Percentiles rank a stretch among this genome's conserved stretches.
Evolutionary conservation across 1,140 invertebrate genomes (phyloP).

Genomic region (Akabosia matsudoensis): DNA sequence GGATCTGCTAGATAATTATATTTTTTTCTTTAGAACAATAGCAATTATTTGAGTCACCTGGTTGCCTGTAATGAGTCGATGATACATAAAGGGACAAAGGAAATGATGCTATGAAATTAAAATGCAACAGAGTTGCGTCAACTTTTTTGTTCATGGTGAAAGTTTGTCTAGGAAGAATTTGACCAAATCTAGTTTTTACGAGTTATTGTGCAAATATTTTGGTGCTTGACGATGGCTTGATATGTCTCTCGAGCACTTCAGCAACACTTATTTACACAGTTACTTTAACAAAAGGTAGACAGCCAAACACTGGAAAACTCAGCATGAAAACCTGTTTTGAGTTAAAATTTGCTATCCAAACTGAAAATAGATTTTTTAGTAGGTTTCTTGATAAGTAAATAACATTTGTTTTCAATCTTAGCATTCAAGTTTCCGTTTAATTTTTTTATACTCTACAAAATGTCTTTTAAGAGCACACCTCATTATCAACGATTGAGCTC

Average conservation of each 20-base stretch:
- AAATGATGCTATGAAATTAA: too few relatives aligned
- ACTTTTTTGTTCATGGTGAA: too few relatives aligned
- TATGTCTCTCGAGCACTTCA: slow-evolving; percentile 20
- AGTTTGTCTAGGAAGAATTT: too few relatives aligned
- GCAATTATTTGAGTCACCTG: background rate
- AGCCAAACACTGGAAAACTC: too few relatives aligned
- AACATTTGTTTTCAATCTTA: background rate
- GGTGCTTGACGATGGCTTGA: background rate
- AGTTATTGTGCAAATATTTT: background rate
- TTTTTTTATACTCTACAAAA: slow-evolving; percentile 20
- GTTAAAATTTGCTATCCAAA: too few relatives aligned
- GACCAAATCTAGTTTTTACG: background rate
- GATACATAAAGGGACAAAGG: too few relatives aligned
- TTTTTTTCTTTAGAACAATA: background rate
- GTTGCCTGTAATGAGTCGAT: too few relatives aligned
- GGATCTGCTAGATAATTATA: background rate
- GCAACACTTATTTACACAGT: too few relatives aligned
- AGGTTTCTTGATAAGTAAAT: background rate
- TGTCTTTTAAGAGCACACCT: slow-evolving; percentile 24
- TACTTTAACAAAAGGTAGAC: background rate
- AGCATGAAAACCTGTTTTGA: too few relatives aligned
- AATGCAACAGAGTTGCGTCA: too few relatives aligned
- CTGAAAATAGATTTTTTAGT: too few relatives aligned
- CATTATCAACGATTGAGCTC: slow-evolving; percentile 23
- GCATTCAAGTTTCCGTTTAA: background rate